phyloP scores from a whole-genome alignment of 2,113 vertebrate species.

The Sterna hirundo region DNA sequence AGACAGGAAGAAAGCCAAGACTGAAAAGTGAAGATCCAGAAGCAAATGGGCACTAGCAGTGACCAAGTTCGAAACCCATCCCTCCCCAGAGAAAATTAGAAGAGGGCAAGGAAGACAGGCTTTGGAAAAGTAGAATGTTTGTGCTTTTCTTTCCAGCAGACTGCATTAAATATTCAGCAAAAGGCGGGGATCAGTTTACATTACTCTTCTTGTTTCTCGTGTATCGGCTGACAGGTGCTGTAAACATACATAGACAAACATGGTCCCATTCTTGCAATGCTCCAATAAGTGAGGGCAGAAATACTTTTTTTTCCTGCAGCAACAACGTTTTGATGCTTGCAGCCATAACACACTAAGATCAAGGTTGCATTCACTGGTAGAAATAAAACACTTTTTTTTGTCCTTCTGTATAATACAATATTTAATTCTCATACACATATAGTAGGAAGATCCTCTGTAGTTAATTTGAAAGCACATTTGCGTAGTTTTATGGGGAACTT shows the following conservation, averaged over 20 bases:
- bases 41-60: conserved; percentile 80
- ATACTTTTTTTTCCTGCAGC: conserved; percentile 51
- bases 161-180: conserved; percentile 89
- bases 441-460: background rate
- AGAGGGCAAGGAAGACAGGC: conserved; percentile 80
- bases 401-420: background rate
- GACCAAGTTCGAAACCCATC: conserved; percentile 83
- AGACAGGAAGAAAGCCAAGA: conserved; percentile 87
- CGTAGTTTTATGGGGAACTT: background rate
- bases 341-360: background rate
- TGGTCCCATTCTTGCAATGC: conserved; percentile 65
- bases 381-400: background rate
- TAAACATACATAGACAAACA: conserved; percentile 94
- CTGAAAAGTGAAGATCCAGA: conserved; percentile 79
- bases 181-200: conserved; percentile 83
- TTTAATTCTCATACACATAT: background rate
- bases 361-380: background rate
- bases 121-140: conserved; percentile 80
- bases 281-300: conserved; percentile 64
- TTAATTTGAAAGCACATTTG: background rate
- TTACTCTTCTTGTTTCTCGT: conserved; percentile 89
- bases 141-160: conserved; percentile 80
- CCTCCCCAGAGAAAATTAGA: conserved; percentile 83
- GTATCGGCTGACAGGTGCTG: conserved; percentile 89
- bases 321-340: background rate